phyloP scores from a whole-genome alignment of 2,113 vertebrate species.

The Girardinichthys multiradiatus region DNA sequence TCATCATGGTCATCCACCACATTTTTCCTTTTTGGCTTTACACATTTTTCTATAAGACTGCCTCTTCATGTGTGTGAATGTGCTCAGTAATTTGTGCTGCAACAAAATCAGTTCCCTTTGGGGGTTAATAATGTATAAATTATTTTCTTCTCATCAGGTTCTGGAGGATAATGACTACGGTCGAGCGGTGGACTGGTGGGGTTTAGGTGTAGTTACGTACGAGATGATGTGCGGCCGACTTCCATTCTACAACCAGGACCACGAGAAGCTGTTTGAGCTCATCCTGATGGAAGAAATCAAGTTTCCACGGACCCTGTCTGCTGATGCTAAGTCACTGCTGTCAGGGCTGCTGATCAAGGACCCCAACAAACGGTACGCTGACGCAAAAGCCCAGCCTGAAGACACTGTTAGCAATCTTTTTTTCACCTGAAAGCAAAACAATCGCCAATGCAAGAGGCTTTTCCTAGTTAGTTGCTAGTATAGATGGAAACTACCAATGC shows the following conservation, averaged over 20 bases:
- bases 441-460: neutral
- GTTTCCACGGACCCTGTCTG: conserved; percentile 80
- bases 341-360: conserved; percentile 83
- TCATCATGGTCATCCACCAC: no score
- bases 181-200: conserved; percentile 84
- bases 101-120: no score
- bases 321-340: conserved; percentile 82
- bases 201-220: conserved; percentile 81
- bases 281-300: conserved; percentile 85
- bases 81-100: no score
- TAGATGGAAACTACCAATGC: no score
- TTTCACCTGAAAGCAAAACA: neutral
- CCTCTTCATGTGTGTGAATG: no score
- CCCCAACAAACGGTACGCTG: conserved; percentile 78
- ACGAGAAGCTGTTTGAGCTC: conserved; percentile 83
- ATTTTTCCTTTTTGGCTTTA: no score
- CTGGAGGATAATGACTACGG: conserved; percentile 83
- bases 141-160: conserved; percentile 64
- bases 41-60: no score
- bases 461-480: neutral
- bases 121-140: neutral
- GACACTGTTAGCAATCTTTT: neutral
- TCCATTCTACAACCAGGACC: conserved; percentile 85
- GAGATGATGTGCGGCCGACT: conserved; percentile 84
- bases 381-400: no score